These are phyloP conservation scores for Perdita meconis DNA, from an alignment of 2,888 invertebrate genomes.

Conservation along the genomic window DNA sequence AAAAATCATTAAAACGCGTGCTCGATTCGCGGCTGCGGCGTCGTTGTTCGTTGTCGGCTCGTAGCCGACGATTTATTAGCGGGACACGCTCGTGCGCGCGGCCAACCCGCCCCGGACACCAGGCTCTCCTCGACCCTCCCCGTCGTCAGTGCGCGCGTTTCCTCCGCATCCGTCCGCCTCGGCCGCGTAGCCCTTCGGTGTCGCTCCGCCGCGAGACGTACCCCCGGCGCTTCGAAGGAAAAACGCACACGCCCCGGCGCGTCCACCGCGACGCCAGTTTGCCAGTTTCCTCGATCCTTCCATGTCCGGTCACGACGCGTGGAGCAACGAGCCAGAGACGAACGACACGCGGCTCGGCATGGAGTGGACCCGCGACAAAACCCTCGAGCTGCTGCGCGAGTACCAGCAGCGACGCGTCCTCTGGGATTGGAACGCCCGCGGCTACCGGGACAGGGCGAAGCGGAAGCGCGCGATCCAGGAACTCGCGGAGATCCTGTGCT, in stretches of 20 bases:
- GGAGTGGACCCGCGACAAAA: constrained; percentile 78
- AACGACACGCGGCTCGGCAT: constrained; percentile 64
- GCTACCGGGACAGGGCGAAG: constrained; percentile 74
- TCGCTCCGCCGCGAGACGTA: constrained; percentile 3
- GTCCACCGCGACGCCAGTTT: no score
- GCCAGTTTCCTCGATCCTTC: constrained; percentile 40
- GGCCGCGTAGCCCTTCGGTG: no score
- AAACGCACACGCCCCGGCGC: no score
- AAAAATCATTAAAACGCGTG: constrained; percentile 79
- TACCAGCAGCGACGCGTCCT: constrained; percentile 76
- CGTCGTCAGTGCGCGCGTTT: constrained; percentile 6
- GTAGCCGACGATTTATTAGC: constrained; percentile 62
- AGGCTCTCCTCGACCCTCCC: constrained; percentile 3
- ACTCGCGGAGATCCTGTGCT: constrained; percentile 73
- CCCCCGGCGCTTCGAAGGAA: no score
- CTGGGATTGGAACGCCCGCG: constrained; percentile 77
- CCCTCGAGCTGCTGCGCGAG: constrained; percentile 74
- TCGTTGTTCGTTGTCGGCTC: constrained; percentile 64
- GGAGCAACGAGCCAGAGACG: constrained; percentile 55
- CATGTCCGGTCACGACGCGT: constrained; percentile 65
- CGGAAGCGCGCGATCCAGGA: constrained; percentile 76
- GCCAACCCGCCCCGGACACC: constrained; percentile 22
- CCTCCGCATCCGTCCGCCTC: constrained; percentile 20
- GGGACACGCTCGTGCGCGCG: constrained; percentile 27
- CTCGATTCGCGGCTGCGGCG: constrained; percentile 67